phyloP scores from a whole-genome alignment of 2,888 invertebrate genomes.

The Trissolcus japonicus region DNA sequence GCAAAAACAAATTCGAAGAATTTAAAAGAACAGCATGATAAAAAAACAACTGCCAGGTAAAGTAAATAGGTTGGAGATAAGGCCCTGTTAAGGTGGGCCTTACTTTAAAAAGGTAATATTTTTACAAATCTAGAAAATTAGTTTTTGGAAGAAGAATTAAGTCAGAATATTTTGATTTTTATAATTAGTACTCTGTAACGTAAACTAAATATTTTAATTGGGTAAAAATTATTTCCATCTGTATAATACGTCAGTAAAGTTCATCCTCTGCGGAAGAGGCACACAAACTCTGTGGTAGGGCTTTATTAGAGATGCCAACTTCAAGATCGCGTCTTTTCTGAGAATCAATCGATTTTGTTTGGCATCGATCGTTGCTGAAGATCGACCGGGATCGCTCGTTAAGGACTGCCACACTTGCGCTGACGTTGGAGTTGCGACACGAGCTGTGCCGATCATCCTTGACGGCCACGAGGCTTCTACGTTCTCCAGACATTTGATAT shows the following conservation, averaged over 20 bases:
- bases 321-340: constrained; percentile 59
- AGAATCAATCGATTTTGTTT: constrained; percentile 56
- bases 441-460: constrained; percentile 70
- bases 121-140: too few relatives aligned
- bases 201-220: too few relatives aligned
- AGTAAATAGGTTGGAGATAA: too few relatives aligned
- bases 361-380: constrained; percentile 56
- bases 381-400: constrained; percentile 58
- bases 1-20: too few relatives aligned
- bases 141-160: too few relatives aligned
- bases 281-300: constrained; percentile 31
- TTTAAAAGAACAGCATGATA: too few relatives aligned
- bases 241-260: not conserved
- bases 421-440: constrained; percentile 71
- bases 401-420: constrained; percentile 61
- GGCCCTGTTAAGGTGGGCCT: too few relatives aligned
- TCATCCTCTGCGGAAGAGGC: constrained; percentile 41
- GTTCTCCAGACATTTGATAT: constrained; percentile 55
- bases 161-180: too few relatives aligned
- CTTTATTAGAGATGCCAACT: constrained; percentile 52
- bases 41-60: too few relatives aligned
- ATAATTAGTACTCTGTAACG: too few relatives aligned
- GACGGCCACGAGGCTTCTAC: constrained; percentile 65
- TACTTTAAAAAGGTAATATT: too few relatives aligned
- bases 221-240: too few relatives aligned